Conservation (phyloP, 1,140 invertebrate species). For the Ceratina calcarata region DNA sequence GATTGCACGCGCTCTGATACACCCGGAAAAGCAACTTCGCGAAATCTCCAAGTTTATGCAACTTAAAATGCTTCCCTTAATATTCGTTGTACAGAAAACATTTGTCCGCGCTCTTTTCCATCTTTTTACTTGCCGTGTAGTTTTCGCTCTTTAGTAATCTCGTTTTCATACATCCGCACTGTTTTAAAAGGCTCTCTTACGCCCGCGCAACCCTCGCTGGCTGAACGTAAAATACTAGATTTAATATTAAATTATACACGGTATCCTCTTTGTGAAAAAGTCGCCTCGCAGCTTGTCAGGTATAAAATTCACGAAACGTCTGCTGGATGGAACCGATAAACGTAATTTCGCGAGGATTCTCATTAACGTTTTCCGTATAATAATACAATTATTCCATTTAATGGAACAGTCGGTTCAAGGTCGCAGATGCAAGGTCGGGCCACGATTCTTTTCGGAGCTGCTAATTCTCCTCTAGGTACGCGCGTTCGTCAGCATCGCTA, state of each 20-base stretch:
- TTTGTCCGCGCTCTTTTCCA: neutral
- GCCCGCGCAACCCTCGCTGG: no score
- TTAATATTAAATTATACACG: no score
- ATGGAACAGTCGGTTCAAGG: no score
- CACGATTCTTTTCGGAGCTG: neutral
- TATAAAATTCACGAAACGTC: no score
- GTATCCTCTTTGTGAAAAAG: no score
- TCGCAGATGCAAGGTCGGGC: neutral
- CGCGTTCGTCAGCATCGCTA: conserved; percentile 12
- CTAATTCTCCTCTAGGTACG: neutral
- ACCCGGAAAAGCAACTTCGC: neutral
- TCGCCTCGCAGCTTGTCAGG: no score
- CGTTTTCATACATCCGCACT: neutral
- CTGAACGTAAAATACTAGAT: no score
- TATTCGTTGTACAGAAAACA: neutral
- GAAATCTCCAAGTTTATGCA: neutral
- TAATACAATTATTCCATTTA: no score
- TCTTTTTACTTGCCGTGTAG: neutral
- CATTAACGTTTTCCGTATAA: no score
- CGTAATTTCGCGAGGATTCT: no score
- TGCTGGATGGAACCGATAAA: no score
- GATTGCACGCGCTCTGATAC: neutral
- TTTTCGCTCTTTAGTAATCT: neutral
- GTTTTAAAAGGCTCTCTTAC: no score
- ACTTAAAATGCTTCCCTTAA: neutral